phyloP scores from a whole-genome alignment of 2,797 vertebrate species.

The Bovichtus diacanthus region DNA sequence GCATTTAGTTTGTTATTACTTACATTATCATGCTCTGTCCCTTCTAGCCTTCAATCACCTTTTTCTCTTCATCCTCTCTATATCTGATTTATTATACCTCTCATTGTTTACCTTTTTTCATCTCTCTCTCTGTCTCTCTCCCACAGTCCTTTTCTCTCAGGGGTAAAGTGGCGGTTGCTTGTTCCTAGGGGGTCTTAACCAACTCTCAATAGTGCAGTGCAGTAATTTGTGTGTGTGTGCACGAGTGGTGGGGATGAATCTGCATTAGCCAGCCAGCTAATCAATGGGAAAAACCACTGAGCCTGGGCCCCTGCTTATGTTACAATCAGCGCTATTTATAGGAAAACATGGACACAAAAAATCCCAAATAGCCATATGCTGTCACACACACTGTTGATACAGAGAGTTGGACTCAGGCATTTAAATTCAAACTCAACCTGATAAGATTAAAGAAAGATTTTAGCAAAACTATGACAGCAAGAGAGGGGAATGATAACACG shows the following conservation, averaged over 20 bases:
- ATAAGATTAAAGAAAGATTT: not conserved
- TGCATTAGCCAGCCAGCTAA: constrained; percentile 95
- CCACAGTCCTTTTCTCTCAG: constrained; percentile 33
- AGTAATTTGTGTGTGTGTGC: constrained; percentile 47
- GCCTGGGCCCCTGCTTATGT: constrained; percentile 85
- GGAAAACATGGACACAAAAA: constrained; percentile 38
- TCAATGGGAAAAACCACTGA: constrained; percentile 99
- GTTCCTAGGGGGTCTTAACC: constrained; percentile 90
- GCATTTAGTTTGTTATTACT: constrained; percentile 14
- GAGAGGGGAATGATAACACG: not conserved
- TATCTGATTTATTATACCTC: constrained; percentile 4
- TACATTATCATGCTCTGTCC: constrained; percentile 2
- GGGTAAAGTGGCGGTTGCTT: constrained; percentile 69
- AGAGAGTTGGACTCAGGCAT: constrained; percentile 12
- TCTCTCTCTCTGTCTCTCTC: not conserved
- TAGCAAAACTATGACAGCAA: not conserved
- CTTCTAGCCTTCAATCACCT: constrained; percentile 11
- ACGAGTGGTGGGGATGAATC: constrained; percentile 86
- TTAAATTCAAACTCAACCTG: constrained; percentile 16
- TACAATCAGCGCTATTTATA: constrained; percentile 77
- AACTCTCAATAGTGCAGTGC: constrained; percentile 94
- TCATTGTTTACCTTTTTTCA: not conserved
- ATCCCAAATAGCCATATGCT: constrained; percentile 27
- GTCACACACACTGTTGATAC: constrained; percentile 17
- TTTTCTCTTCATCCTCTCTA: constrained; percentile 5